phyloP scores from a whole-genome alignment of 2,888 invertebrate species.

The Ormyrus thymus region DNA sequence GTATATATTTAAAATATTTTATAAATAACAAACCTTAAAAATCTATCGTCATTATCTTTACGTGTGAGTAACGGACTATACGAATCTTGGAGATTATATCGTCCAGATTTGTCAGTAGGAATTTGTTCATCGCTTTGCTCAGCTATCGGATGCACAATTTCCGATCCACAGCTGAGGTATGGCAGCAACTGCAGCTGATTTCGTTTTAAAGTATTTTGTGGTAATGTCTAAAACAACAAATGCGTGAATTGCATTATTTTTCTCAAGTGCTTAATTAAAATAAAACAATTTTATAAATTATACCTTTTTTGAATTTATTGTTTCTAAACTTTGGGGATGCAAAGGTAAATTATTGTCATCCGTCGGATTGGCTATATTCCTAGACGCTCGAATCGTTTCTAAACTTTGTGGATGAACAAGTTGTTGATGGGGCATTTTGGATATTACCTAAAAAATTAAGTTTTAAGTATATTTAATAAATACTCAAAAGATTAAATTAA shows the following conservation, averaged over 20 bases:
- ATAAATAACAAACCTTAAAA: conserved; percentile 64
- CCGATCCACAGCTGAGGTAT: conserved; percentile 81
- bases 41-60: conserved; percentile 68
- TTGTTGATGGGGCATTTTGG: conserved; percentile 63
- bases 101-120: conserved; percentile 69
- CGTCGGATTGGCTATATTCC: conserved; percentile 68
- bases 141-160: conserved; percentile 89
- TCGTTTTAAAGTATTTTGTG: conserved; percentile 72
- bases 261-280: no score
- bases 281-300: background rate
- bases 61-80: conserved; percentile 68
- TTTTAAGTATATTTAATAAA: background rate
- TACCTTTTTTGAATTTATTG: conserved; percentile 77
- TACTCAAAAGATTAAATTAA: background rate
- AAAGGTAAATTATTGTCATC: conserved; percentile 81
- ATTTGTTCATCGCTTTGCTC: conserved; percentile 87
- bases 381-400: conserved; percentile 71
- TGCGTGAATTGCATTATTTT: no score
- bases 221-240: conserved; percentile 63
- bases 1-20: background rate
- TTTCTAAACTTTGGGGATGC: conserved; percentile 88
- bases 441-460: conserved; percentile 49
- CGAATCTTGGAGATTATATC: conserved; percentile 61
- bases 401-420: conserved; percentile 73
- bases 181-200: conserved; percentile 72